These are phyloP conservation scores for Drosophila prostipennis DNA, from an alignment of 2,888 invertebrate species.

Conservation along the genomic window DNA sequence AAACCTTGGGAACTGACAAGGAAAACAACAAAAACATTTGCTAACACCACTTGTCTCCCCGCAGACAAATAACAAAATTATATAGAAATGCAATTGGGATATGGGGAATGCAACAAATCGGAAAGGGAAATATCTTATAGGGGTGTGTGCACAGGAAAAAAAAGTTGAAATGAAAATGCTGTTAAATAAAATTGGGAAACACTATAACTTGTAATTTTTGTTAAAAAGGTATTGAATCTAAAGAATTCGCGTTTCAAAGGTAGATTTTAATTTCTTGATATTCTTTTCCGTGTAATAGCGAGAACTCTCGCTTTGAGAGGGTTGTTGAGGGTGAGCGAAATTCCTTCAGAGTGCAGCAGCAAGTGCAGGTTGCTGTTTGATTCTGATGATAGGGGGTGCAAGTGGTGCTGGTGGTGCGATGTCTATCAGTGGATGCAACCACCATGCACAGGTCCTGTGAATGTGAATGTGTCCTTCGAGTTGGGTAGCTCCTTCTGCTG, in stretches of 20 bases:
- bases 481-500: constrained; percentile 6
- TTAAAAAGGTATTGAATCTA: background rate
- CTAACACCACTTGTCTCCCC: constrained; percentile 61
- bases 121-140: constrained; percentile 17
- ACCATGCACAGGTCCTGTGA: constrained; percentile 43
- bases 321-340: constrained; percentile 51
- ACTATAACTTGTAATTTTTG: too few relatives aligned
- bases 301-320: constrained; percentile 24
- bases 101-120: constrained; percentile 65
- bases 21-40: constrained; percentile 34
- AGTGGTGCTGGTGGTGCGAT: constrained; percentile 47
- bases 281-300: constrained; percentile 7
- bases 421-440: constrained; percentile 45
- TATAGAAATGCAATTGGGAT: constrained; percentile 68
- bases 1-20: constrained; percentile 65
- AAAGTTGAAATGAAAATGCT: too few relatives aligned
- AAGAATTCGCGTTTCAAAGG: background rate
- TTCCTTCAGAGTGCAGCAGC: constrained; percentile 53
- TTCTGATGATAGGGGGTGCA: constrained; percentile 34
- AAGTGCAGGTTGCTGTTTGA: constrained; percentile 49
- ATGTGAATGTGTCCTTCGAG: constrained; percentile 8
- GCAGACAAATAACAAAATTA: constrained; percentile 78
- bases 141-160: constrained; percentile 23
- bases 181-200: too few relatives aligned
- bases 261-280: too few relatives aligned